Conservation (phyloP, 64 coral and sea anemone genomes). For the Actinia tenebrosa region DNA sequence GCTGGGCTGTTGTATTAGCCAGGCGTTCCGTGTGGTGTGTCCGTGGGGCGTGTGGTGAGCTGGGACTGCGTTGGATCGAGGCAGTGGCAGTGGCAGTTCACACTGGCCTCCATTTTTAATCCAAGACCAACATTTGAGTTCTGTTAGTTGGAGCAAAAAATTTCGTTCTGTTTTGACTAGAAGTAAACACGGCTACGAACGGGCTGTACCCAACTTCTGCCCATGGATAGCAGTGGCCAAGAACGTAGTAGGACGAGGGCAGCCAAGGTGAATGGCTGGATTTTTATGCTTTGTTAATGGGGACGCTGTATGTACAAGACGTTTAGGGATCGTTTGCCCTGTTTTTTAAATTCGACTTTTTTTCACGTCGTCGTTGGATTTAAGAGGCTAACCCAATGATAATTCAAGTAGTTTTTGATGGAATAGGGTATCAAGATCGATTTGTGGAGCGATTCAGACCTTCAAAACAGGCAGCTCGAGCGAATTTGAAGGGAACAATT, state of each 20-base stretch:
- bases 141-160: constrained; percentile 52
- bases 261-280: constrained; percentile 86
- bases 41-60: constrained; percentile 55
- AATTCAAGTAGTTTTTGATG: constrained; percentile 8
- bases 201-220: constrained; percentile 63
- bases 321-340: constrained; percentile 13
- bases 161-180: constrained; percentile 60
- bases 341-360: background rate
- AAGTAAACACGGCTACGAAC: constrained; percentile 75
- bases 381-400: background rate
- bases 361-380: background rate
- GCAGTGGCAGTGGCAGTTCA: constrained; percentile 15
- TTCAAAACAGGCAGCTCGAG: background rate
- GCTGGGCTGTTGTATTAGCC: background rate
- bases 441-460: background rate
- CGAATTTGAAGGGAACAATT: background rate
- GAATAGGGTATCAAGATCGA: background rate
- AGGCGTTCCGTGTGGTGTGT: constrained; percentile 15
- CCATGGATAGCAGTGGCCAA: constrained; percentile 95
- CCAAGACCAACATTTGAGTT: constrained; percentile 57
- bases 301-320: constrained; percentile 68
- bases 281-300: constrained; percentile 82
- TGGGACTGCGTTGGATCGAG: constrained; percentile 55
- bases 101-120: constrained; percentile 38
- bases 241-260: constrained; percentile 87